Evolutionary conservation across 2,888 invertebrate genomes (phyloP).

Genomic region (Chalcis sispes): DNA sequence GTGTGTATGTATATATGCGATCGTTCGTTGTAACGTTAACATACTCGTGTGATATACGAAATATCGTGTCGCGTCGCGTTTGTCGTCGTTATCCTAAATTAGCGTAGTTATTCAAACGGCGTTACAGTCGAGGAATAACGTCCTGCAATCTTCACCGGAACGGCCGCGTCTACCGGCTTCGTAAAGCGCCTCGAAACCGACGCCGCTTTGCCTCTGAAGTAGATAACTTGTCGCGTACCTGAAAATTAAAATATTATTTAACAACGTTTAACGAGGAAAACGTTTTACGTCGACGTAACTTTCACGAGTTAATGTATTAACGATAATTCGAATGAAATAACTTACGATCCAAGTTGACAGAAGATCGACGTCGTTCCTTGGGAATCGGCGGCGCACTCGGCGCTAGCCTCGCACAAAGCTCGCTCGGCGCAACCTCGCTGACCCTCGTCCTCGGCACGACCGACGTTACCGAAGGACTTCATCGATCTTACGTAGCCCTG

Average conservation of each 20-base stretch:
- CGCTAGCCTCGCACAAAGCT: conserved; percentile 90
- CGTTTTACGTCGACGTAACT: neutral
- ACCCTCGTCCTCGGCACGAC: conserved; percentile 87
- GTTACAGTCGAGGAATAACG: conserved; percentile 91
- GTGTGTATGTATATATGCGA: neutral
- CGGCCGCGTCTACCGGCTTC: conserved; percentile 92
- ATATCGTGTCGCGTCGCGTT: conserved; percentile 10
- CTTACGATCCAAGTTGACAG: conserved; percentile 96
- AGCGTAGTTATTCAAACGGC: conserved; percentile 82
- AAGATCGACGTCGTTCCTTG: conserved; percentile 86
- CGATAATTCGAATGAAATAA: conserved; percentile 62
- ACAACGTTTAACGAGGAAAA: too few relatives aligned
- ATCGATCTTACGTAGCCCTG: conserved; percentile 89
- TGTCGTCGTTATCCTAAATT: neutral
- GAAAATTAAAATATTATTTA: too few relatives aligned
- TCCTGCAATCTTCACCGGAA: conserved; percentile 90
- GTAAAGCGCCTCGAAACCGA: conserved; percentile 87
- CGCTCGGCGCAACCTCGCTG: conserved; percentile 85
- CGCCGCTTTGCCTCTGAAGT: conserved; percentile 84
- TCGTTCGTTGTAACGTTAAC: neutral
- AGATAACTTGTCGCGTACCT: conserved; percentile 93
- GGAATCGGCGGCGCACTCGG: conserved; percentile 88
- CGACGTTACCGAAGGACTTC: conserved; percentile 77
- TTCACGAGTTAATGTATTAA: too few relatives aligned
- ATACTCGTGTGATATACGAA: neutral